Evolutionary conservation across 2,888 invertebrate genomes (phyloP), one percentile per base, ranked within the genome.

Genomic region (Pandemis heparana): DNA sequence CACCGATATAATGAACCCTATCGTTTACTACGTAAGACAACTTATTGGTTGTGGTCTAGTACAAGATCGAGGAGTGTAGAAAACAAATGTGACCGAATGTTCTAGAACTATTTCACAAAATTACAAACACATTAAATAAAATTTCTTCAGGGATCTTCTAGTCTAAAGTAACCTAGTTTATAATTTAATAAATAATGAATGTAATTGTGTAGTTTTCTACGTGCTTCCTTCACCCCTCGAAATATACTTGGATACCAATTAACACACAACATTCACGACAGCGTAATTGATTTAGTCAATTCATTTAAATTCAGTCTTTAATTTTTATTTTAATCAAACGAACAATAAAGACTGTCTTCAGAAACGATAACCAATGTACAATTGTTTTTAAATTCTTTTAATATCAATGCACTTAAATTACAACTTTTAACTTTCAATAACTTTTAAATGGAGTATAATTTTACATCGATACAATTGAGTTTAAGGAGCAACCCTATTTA

Each of bases 291-390:
- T 91, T 89, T 83, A 87, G 88, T 89, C 87, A 89, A 89, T 85
- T 88, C 85, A 85, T 85, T 90, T 89, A 87, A 89, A 87, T 91
- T 94, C 94, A 94, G 94, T 94, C 94, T 94, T 94, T 91, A 83
- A 91, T 87, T 88, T 89, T 89, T 91, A 68, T 87, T 88, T 88
- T 84, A 89, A 89, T 88, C 87, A 89, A 89, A 88, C 83, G 81
- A 89, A 80, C 85, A 87, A 84, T 77, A 80, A 83, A 82, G 82
- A 85, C 83, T 81, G 82, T 75, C 77, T 71, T 80, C 80, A 74
- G 80, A 83, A 80, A 78, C 75, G 82, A 86, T 86, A 86, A 86
- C 83, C 82, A 85, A 86, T 83, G 78, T 84, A 85, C 78, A 83
- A 84, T 53, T 53, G 78, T 68, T 73, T 79, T 79, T 77, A 82